These are phyloP conservation scores for Rhorus exstirpatorius DNA, from an alignment of 2,888 invertebrate species.

Conservation along the genomic window DNA sequence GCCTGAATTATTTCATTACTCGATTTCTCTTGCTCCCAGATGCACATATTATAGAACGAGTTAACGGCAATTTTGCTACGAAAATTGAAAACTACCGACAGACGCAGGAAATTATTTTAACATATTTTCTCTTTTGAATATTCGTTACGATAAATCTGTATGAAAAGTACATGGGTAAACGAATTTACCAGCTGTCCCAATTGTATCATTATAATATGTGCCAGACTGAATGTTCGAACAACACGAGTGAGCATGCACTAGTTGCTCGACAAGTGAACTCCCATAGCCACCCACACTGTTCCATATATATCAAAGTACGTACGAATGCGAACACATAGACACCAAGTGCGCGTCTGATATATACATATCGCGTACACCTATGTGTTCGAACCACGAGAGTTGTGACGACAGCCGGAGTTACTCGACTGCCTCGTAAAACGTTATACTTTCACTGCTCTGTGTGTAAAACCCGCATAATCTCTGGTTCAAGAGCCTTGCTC, in stretches of 20 bases:
- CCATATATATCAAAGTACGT: slow-evolving; percentile 65
- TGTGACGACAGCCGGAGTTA: slow-evolving; percentile 38
- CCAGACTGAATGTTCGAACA: slow-evolving; percentile 7
- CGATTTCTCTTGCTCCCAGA: slow-evolving; percentile 30
- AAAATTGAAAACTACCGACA: neutral
- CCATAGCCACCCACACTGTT: slow-evolving; percentile 68
- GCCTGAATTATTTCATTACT: slow-evolving; percentile 7
- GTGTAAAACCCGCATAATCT: slow-evolving; percentile 31
- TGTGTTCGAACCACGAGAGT: slow-evolving; percentile 32
- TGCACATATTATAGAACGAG: slow-evolving; percentile 7
- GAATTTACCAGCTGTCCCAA: neutral
- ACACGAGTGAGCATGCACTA: neutral
- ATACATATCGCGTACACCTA: slow-evolving; percentile 25
- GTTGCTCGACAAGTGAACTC: slow-evolving; percentile 39
- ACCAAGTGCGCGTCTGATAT: neutral
- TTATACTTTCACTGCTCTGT: slow-evolving; percentile 65
- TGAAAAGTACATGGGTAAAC: neutral
- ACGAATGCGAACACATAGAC: slow-evolving; percentile 4
- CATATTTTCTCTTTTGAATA: neutral
- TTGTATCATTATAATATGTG: slow-evolving; percentile 8
- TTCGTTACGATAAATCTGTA: neutral
- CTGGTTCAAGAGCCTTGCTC: slow-evolving; percentile 41
- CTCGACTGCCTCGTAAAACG: slow-evolving; percentile 51
- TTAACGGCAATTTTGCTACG: neutral
- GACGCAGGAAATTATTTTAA: neutral